phyloP scores from a whole-genome alignment of 2,797 vertebrate genomes.

The Peromyscus attwateri region DNA sequence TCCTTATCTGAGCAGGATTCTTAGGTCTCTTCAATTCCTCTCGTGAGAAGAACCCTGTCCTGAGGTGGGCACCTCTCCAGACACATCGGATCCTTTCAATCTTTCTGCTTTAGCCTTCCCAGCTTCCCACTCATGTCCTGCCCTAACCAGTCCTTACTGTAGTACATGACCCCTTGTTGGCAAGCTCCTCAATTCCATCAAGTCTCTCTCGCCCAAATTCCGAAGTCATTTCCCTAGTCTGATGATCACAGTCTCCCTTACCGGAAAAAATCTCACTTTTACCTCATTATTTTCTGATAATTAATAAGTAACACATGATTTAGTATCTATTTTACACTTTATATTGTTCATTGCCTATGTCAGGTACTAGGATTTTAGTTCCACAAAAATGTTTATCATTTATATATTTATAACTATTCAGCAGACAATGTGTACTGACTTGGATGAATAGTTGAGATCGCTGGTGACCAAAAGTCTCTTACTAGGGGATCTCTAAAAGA shows the following conservation, averaged over 20 bases:
- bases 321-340: neutral
- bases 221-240: neutral
- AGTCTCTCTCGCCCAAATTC: neutral
- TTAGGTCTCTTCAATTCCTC: neutral
- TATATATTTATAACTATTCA: neutral
- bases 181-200: neutral
- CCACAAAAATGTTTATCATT: neutral
- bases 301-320: neutral
- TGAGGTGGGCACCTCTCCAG: neutral
- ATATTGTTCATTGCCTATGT: neutral
- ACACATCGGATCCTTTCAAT: neutral
- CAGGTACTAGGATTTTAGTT: conserved; percentile 26
- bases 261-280: neutral
- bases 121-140: neutral
- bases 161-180: neutral
- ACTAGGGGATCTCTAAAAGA: conserved; percentile 38
- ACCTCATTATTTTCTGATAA: neutral
- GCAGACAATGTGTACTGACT: neutral
- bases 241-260: neutral
- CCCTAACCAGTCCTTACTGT: neutral
- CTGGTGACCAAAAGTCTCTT: neutral
- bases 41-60: neutral
- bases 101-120: neutral
- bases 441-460: neutral
- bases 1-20: neutral